These are phyloP conservation scores for Andrena bicolor DNA, from an alignment of 2,888 invertebrate species.

Conservation along the genomic window DNA sequence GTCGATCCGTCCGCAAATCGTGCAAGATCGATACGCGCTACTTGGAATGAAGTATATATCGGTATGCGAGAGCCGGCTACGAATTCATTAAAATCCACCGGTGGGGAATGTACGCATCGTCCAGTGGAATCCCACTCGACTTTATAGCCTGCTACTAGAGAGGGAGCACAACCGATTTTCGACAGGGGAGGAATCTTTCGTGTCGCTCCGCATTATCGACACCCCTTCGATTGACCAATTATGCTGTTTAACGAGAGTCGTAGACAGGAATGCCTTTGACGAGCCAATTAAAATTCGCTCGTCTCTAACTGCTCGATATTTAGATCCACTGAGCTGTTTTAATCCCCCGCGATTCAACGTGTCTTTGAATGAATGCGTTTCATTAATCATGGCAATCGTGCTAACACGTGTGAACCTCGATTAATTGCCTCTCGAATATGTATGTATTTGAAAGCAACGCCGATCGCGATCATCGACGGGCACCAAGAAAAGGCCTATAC, in stretches of 20 bases:
- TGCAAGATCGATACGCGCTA: constrained; percentile 46
- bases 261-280: background rate
- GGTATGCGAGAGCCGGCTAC: background rate
- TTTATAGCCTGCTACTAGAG: background rate
- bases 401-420: constrained; percentile 27
- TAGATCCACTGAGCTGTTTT: background rate
- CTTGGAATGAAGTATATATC: constrained; percentile 31
- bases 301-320: background rate
- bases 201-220: background rate
- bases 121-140: constrained; percentile 19
- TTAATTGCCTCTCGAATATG: constrained; percentile 30
- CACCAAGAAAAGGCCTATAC: constrained; percentile 12
- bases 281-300: constrained; percentile 28
- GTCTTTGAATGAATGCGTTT: background rate
- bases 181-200: background rate
- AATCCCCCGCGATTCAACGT: background rate
- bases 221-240: constrained; percentile 22
- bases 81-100: constrained; percentile 1
- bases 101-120: background rate
- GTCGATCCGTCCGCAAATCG: constrained; percentile 42
- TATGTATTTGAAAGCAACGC: constrained; percentile 20
- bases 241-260: constrained; percentile 22
- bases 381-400: constrained; percentile 8
- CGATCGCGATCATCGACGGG: constrained; percentile 7
- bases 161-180: background rate